These are phyloP conservation scores for Drosophila simulans DNA, from an alignment of 1,140 invertebrate species.

Conservation along the genomic window DNA sequence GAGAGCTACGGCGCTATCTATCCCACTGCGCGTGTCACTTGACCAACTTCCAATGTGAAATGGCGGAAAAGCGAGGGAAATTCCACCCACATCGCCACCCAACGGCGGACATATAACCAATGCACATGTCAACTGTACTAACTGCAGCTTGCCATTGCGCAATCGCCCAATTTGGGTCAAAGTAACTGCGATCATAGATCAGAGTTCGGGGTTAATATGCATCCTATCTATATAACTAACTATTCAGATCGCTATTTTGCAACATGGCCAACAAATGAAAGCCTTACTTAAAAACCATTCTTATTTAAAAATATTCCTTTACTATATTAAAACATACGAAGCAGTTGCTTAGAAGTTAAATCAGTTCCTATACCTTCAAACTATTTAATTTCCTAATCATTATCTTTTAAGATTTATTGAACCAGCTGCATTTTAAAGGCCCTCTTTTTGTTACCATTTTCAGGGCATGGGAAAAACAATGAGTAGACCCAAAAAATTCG, in stretches of 20 bases:
- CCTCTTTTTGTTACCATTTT: background rate
- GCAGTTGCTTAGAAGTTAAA: too few species aligned
- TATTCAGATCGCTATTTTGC: too few species aligned
- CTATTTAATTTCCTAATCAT: too few species aligned
- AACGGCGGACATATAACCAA: background rate
- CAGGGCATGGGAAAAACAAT: conserved; percentile 1
- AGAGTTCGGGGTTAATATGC: background rate
- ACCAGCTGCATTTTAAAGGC: background rate
- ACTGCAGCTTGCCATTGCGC: background rate
- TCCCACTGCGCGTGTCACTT: conserved; percentile 16
- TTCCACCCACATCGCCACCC: background rate
- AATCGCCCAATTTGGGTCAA: conserved; percentile 3
- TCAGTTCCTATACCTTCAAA: too few species aligned
- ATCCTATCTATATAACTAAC: too few species aligned
- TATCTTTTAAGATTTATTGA: background rate
- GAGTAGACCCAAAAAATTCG: background rate
- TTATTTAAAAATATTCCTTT: too few species aligned
- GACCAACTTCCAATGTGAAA: conserved; percentile 5
- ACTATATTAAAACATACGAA: too few species aligned
- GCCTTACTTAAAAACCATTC: too few species aligned
- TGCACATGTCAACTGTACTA: conserved; percentile 20
- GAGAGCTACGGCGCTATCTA: conserved; percentile 3
- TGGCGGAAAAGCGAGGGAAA: background rate
- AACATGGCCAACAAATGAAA: too few species aligned
- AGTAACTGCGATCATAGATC: conserved; percentile 7